These are phyloP conservation scores for Asarcornis scutulata DNA, from an alignment of 2,113 vertebrate species.

Conservation along the genomic window DNA sequence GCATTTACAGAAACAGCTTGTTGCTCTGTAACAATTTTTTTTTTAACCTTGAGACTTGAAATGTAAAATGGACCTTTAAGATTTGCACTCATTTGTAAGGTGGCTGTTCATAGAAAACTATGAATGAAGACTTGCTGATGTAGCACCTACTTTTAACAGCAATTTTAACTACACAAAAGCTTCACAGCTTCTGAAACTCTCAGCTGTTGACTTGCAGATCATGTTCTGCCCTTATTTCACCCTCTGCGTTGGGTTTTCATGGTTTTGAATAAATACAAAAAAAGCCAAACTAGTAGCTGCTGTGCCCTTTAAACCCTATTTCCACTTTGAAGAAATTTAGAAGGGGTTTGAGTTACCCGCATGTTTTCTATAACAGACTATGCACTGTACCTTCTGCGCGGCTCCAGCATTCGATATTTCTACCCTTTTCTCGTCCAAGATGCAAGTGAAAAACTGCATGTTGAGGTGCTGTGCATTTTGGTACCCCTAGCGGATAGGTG, in stretches of 20 bases:
- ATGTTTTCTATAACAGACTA: slow-evolving; percentile 50
- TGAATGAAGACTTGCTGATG: slow-evolving; percentile 69
- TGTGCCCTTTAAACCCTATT: slow-evolving; percentile 54
- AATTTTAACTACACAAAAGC: slow-evolving; percentile 64
- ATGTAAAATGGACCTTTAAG: slow-evolving; percentile 71
- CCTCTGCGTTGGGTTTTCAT: slow-evolving; percentile 58
- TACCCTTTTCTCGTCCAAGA: not conserved
- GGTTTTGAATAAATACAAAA: slow-evolving; percentile 57
- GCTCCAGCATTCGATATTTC: slow-evolving; percentile 13
- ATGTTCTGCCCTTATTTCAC: slow-evolving; percentile 53
- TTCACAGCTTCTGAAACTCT: slow-evolving; percentile 52
- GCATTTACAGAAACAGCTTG: slow-evolving; percentile 69
- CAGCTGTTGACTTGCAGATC: slow-evolving; percentile 66
- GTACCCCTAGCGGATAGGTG: slow-evolving; percentile 25
- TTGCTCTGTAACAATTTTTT: slow-evolving; percentile 62
- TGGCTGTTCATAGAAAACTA: slow-evolving; percentile 65
- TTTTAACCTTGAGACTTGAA: slow-evolving; percentile 77
- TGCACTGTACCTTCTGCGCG: slow-evolving; percentile 22
- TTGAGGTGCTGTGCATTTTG: slow-evolving; percentile 42
- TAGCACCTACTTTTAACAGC: slow-evolving; percentile 71
- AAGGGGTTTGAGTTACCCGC: slow-evolving; percentile 53
- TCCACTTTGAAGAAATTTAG: slow-evolving; percentile 13
- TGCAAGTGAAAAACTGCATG: slow-evolving; percentile 42
- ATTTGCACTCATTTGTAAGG: slow-evolving; percentile 75
- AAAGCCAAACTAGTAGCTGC: slow-evolving; percentile 69